Evolutionary conservation across 2,888 invertebrate genomes (phyloP).

Genomic region (Tachystola acroxantha): DNA sequence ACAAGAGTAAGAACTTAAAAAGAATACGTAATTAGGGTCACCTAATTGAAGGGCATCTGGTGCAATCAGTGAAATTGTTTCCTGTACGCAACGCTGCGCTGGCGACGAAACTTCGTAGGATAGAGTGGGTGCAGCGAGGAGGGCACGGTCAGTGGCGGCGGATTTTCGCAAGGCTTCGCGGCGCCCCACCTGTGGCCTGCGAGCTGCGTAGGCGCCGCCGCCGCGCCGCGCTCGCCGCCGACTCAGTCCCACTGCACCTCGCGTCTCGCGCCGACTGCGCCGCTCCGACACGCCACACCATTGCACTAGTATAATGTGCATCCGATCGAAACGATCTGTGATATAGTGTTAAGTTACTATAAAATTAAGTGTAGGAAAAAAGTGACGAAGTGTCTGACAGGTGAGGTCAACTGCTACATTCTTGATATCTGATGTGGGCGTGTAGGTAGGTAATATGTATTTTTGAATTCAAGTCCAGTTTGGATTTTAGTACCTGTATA

Average conservation of each 20-base stretch:
- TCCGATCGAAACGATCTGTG: constrained; percentile 64
- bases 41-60: too few species aligned
- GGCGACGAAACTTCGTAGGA: constrained; percentile 20
- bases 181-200: constrained; percentile 26
- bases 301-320: constrained; percentile 47
- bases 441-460: constrained; percentile 24
- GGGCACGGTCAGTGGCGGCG: constrained; percentile 25
- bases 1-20: too few species aligned
- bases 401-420: constrained; percentile 32
- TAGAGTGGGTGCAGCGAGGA: constrained; percentile 29
- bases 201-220: constrained; percentile 52
- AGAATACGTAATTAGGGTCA: too few species aligned
- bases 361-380: constrained; percentile 41
- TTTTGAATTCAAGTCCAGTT: not conserved
- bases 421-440: constrained; percentile 15
- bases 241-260: constrained; percentile 42
- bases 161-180: constrained; percentile 69
- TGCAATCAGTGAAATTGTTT: too few species aligned
- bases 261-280: constrained; percentile 41
- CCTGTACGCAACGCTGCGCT: not conserved
- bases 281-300: constrained; percentile 36
- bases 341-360: constrained; percentile 69
- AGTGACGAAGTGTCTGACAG: constrained; percentile 36
- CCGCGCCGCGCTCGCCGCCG: constrained; percentile 33
- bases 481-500: too few species aligned